A percentile compares a stretch with the other conserved stretches of the same genome.
phyloP scores from a whole-genome alignment of 2,888 invertebrate species.

The Dioctria linearis region DNA sequence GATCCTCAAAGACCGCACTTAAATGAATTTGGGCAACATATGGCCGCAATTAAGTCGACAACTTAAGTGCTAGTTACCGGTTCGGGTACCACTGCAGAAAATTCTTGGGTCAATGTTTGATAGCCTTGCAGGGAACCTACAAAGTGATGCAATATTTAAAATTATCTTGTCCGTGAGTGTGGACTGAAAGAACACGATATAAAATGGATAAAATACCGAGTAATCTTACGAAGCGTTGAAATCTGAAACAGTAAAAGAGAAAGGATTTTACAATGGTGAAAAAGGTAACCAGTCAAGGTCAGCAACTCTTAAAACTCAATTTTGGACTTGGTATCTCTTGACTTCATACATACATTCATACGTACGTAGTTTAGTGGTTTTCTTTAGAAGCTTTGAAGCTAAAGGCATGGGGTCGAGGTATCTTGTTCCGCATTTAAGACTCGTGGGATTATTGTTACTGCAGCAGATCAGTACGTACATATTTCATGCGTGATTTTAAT shows the following conservation, averaged over 20 bases:
- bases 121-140: not conserved
- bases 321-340: slow-evolving; percentile 12
- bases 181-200: not conserved
- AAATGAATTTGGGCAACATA: not conserved
- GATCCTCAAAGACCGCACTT: slow-evolving; percentile 7
- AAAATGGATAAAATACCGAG: too few species aligned
- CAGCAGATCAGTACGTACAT: not conserved
- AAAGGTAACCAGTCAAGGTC: slow-evolving; percentile 52
- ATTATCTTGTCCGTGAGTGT: not conserved
- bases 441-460: too few species aligned
- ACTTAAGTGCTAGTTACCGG: too few species aligned
- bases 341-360: too few species aligned
- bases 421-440: slow-evolving; percentile 3
- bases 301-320: slow-evolving; percentile 24
- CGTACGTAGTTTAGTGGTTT: too few species aligned
- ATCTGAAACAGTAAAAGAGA: slow-evolving; percentile 34
- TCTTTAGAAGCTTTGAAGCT: too few species aligned
- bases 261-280: slow-evolving; percentile 47
- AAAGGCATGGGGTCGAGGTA: too few species aligned
- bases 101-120: not conserved
- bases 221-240: not conserved
- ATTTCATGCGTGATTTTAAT: slow-evolving; percentile 6
- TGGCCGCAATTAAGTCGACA: not conserved
- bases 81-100: not conserved
- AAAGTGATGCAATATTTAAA: not conserved